Conservation (phyloP, 2,888 invertebrate species). For the Urechis unicinctus region DNA sequence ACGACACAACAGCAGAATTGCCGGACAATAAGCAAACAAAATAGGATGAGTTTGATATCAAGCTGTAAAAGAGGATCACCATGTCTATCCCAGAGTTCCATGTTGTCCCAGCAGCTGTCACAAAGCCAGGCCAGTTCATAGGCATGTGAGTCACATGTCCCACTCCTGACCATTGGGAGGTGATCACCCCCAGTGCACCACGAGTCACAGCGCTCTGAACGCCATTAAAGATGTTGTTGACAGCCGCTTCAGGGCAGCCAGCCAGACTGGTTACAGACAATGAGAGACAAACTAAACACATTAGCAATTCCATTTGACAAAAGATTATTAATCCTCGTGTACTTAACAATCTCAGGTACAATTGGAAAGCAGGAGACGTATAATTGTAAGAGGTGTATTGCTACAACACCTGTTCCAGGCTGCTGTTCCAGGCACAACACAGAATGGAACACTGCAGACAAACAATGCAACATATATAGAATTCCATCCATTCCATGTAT, state of each 20-base stretch:
- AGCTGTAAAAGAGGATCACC: too few species aligned
- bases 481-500: too few species aligned
- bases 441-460: conserved; percentile 50
- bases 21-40: too few species aligned
- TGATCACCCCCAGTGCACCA: conserved; percentile 54
- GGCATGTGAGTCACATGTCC: conserved; percentile 58
- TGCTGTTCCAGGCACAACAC: conserved; percentile 59
- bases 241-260: conserved; percentile 59
- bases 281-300: too few species aligned
- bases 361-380: too few species aligned
- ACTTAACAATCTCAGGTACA: too few species aligned
- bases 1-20: too few species aligned
- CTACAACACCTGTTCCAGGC: conserved; percentile 55
- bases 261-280: conserved; percentile 52
- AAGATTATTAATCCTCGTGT: too few species aligned
- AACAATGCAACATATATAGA: too few species aligned
- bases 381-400: too few species aligned
- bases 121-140: conserved; percentile 59
- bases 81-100: conserved; percentile 53
- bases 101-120: conserved; percentile 57
- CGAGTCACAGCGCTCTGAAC: conserved; percentile 55
- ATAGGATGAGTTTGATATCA: too few species aligned
- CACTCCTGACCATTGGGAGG: conserved; percentile 60
- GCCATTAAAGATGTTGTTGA: conserved; percentile 57
- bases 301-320: not conserved